A percentile compares a stretch with the other conserved stretches of the same genome.
phyloP scores from a whole-genome alignment of 2,113 vertebrate genomes.

The Arenaria interpres region DNA sequence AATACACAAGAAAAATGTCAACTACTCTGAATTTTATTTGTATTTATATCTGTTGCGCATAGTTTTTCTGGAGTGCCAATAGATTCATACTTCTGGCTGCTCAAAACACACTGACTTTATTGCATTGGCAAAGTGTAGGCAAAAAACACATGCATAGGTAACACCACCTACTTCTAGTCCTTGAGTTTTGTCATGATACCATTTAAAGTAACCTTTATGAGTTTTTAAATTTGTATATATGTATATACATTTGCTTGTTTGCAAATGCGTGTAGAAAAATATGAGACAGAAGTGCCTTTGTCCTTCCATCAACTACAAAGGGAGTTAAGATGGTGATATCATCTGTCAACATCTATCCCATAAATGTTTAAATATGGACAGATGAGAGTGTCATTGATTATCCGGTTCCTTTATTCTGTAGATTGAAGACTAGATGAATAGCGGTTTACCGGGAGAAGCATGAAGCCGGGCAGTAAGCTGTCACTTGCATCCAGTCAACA shows the following conservation, averaged over 20 bases:
- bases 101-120: background rate
- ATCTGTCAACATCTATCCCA: constrained; percentile 44
- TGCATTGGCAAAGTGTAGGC: background rate
- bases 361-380: constrained; percentile 44
- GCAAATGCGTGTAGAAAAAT: background rate
- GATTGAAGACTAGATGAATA: background rate
- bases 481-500: background rate
- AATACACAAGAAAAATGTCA: background rate
- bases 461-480: background rate
- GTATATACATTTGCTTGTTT: background rate
- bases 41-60: background rate
- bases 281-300: background rate
- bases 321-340: constrained; percentile 23
- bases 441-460: background rate
- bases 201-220: background rate
- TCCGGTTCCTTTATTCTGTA: background rate
- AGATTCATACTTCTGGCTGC: background rate
- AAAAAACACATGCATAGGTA: background rate
- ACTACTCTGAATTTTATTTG: background rate
- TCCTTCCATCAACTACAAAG: constrained; percentile 31
- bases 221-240: background rate
- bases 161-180: background rate
- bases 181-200: background rate
- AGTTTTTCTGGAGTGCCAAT: background rate
- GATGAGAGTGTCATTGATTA: constrained; percentile 43